Evolutionary conservation across 2,888 invertebrate genomes (phyloP).

Genomic region (Phytoseiulus persimilis): DNA sequence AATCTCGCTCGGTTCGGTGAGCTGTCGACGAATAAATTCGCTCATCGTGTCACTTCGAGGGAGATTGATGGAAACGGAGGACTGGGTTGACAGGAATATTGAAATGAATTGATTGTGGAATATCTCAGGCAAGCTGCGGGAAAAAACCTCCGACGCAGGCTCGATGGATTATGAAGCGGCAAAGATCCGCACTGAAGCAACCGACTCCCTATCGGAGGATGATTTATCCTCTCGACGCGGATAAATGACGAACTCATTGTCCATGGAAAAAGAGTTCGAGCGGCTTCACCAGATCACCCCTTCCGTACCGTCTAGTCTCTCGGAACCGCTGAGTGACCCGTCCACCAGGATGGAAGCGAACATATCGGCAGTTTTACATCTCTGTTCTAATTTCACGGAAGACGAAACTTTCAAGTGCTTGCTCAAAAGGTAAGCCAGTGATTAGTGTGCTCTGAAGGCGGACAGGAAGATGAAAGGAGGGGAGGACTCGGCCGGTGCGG

Average conservation of each 20-base stretch:
- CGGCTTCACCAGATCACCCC: neutral
- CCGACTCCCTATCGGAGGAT: neutral
- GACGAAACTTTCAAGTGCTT: neutral
- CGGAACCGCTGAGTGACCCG: neutral
- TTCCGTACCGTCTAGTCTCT: neutral
- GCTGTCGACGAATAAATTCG: neutral
- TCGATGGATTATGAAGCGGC: neutral
- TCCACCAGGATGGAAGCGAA: neutral
- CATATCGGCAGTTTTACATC: neutral
- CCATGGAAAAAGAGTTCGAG: neutral
- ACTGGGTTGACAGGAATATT: neutral
- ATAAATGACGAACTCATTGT: neutral
- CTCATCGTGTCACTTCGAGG: neutral
- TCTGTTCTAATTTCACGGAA: neutral
- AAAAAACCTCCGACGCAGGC: neutral
- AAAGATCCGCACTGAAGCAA: neutral
- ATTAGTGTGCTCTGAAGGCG: neutral
- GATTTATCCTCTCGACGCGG: neutral
- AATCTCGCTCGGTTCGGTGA: neutral
- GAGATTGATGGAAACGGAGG: neutral
- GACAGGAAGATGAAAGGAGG: neutral
- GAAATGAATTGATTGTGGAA: neutral
- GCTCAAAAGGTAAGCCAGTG: neutral
- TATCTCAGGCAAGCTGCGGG: neutral
- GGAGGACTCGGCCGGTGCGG: too few relatives aligned